Percentiles rank a stretch among this genome's conserved stretches.
Conservation (phyloP, 2,888 invertebrate species). For the Alcis repandata region DNA sequence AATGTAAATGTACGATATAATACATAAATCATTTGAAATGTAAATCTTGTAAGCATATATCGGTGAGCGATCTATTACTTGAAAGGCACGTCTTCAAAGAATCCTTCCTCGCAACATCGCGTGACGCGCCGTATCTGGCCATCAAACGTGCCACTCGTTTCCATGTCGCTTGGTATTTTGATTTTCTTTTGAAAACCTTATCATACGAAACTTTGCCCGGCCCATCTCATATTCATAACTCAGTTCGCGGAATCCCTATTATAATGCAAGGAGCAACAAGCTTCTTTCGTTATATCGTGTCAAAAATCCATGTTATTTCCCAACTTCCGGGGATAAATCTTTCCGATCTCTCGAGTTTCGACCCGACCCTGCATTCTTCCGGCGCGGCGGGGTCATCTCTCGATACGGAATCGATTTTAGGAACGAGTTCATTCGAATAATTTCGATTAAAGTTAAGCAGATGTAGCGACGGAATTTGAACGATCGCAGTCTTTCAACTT, state of each 20-base stretch:
- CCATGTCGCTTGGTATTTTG: slow-evolving; percentile 23
- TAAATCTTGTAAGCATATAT: slow-evolving; percentile 1
- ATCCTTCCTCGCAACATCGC: slow-evolving; percentile 12
- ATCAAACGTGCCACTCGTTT: slow-evolving; percentile 29
- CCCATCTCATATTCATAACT: slow-evolving; percentile 27
- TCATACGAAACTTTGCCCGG: slow-evolving; percentile 16
- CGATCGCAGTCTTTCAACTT: slow-evolving; percentile 30
- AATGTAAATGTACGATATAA: no score
- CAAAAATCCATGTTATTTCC: slow-evolving; percentile 30
- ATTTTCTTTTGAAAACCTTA: slow-evolving; percentile 27
- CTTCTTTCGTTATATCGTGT: slow-evolving; percentile 24
- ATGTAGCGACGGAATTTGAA: slow-evolving; percentile 33
- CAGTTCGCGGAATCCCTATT: slow-evolving; percentile 11
- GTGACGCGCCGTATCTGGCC: slow-evolving; percentile 22
- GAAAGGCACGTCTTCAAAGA: slow-evolving; percentile 3
- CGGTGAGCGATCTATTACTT: slow-evolving; percentile 10
- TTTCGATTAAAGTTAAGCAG: slow-evolving; percentile 38
- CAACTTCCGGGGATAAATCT: slow-evolving; percentile 28
- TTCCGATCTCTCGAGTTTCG: slow-evolving; percentile 16
- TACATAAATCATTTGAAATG: background rate
- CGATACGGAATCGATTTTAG: slow-evolving; percentile 26
- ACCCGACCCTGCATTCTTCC: slow-evolving; percentile 25
- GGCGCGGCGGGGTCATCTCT: slow-evolving; percentile 22
- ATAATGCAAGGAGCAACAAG: slow-evolving; percentile 25
- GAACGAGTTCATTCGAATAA: slow-evolving; percentile 33